Base-by-base conservation (phyloP, 2,113 vertebrate species). In the Pomatostomus ruficeps region DNA sequence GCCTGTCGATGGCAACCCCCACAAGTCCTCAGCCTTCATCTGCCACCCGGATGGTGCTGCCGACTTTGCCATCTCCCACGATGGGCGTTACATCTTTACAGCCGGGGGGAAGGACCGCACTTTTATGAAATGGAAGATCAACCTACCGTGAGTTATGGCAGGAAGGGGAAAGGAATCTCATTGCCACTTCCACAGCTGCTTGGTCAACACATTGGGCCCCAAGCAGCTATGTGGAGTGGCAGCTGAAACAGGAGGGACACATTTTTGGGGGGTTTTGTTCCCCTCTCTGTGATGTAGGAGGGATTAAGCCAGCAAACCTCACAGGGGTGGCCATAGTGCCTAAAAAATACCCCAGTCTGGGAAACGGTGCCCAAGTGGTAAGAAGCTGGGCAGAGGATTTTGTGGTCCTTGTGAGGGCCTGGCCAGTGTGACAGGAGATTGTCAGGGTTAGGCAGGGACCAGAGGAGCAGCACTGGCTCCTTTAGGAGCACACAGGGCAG, bases 1-100 rank as follows among this genome's bases (percentile, higher is more conserved):
- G 49, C 99, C 99, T 10, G 45, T 99, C 0, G 99, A 99, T 38
- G 99, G 99, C 75, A 99, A 99, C 73, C 99, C 99, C 8, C 98
- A 98, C 95, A 99, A 98, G 94, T 99, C 98, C 22, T 98, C 96
- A 14, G 98, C 98, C 43, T 84, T 98, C 72, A 89, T 99, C 33
- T 99, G 99, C 97, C 99, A 99, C 92, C 98, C 99, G 0, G 77
- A 70, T 1, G 99, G 98, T 1, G 98, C 96, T 66, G 97, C 98
- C 3, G 81, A 97, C 19, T 74, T 99, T 45, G 94, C 98, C 68
- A 96, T 97, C 54, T 99, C 99, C 93, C 97, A 97, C 1, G 98
- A 99, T 0, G 98, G 99, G 5, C 49, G 20, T 61, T 98, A 98
- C 17, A 12, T 98, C 95, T 99, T 99, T 82, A 99, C 99, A 2